Conservation (phyloP, 2,113 vertebrate species). For the Halcyon malimbica region DNA sequence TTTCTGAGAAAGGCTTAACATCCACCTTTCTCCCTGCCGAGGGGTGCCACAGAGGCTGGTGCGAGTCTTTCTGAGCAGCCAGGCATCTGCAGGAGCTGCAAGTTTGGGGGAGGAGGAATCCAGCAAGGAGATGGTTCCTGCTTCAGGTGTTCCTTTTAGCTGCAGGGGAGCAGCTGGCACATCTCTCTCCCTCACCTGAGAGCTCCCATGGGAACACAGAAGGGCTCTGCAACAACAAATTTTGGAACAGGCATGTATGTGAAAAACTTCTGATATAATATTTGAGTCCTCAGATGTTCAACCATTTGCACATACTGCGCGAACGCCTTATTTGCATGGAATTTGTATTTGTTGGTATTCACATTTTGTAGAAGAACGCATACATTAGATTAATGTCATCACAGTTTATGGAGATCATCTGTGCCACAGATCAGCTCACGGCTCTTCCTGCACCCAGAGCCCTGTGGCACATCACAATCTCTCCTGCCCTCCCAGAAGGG, state of each 20-base stretch:
- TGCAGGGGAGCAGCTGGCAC: not conserved
- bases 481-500: not conserved
- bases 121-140: not conserved
- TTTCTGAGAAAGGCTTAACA: not conserved
- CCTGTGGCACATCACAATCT: rapidly evolving
- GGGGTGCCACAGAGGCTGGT: not conserved
- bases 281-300: slow-evolving; percentile 60
- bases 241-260: not conserved
- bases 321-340: slow-evolving; percentile 33
- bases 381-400: slow-evolving; percentile 55
- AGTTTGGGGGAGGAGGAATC: not conserved
- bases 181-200: not conserved
- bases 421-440: not conserved
- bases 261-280: slow-evolving; percentile 44
- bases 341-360: slow-evolving; percentile 63
- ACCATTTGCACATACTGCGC: not conserved
- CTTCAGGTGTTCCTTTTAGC: not conserved
- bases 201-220: slow-evolving; percentile 9
- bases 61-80: not conserved
- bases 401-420: slow-evolving; percentile 60
- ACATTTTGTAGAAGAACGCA: not conserved
- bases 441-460: not conserved
- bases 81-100: not conserved
- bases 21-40: not conserved
- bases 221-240: not conserved